Base-by-base conservation (phyloP, 30 jellyfish, hydroid and myxozoan species). In the Phacellophora camtschatica region DNA sequence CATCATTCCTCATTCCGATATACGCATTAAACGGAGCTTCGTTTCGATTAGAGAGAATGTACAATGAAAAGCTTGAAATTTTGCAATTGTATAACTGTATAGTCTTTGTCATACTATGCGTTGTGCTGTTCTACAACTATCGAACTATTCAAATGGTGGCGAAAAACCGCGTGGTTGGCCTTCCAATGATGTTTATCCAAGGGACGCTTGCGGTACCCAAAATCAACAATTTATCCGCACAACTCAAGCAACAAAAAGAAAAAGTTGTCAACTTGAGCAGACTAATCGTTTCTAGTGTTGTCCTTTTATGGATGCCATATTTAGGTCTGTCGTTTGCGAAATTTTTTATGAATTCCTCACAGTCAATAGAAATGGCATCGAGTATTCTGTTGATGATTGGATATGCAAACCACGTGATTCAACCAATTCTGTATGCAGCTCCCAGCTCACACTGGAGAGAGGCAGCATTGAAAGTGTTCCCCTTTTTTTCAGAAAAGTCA, bases 371-470 rank as follows among this genome's bases (percentile, higher is more conserved):
- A 45, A 62, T 53, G 9, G 82, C 82, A 12, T 78, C 90, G 15
- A 22, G 34, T 2, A 27, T 63, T 36, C 45, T 78, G 3, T 65
- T 78, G 4, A 33, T 34, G 90, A 35, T 78, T 35, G 82, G 66
- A 5, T 78, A 62, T 53, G 22, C 77, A n/a, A 78, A 78, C 48
- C 90, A 78, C 66, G 90, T 78, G 66, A 32, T 78, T 10, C 90
- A 78, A 9, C 90, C 90, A 1, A 35, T 78, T 32, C 71, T 78
- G 23, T 78, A 78, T 67, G 90, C 82, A 16, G 82, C 22, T 19
- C 90, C 90, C 18, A 78, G 90, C 35, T 78, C 90, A 13, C 66
- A 78, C 22, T 78, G 90, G 90, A 78, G 90, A 45, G 82, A 78
- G 82, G 90, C 90, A n/a, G 82, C 90, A 34, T 11, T 63, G 59